Evolutionary conservation across 2,797 vertebrate genomes (phyloP).

Genomic region (Siniperca undulata): DNA sequence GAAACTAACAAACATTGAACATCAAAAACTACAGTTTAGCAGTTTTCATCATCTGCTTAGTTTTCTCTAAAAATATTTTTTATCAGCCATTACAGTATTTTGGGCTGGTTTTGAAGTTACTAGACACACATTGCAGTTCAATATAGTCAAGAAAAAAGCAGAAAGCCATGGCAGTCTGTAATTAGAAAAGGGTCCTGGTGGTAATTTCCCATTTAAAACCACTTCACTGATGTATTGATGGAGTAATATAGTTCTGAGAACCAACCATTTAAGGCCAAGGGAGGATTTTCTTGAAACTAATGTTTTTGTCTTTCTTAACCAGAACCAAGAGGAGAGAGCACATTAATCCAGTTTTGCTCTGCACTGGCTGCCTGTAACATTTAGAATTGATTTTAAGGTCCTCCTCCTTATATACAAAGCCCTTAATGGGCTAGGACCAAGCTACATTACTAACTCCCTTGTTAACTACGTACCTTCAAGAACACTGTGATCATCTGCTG

Average conservation of each 20-base stretch:
- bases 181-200: background rate
- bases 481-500: no score
- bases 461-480: no score
- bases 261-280: background rate
- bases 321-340: no score
- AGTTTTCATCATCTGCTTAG: background rate
- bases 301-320: background rate
- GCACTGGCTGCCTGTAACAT: no score
- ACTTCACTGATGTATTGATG: background rate
- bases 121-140: background rate
- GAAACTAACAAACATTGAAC: background rate
- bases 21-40: background rate
- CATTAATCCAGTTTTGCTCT: no score
- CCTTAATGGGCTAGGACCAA: no score
- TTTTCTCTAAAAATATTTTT: background rate
- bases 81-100: background rate
- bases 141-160: background rate
- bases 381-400: no score
- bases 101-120: background rate
- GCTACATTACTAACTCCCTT: no score
- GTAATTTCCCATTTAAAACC: slow-evolving; percentile 7
- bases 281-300: background rate
- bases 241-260: background rate
- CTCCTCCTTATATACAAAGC: no score
- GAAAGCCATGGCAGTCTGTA: background rate